These are phyloP conservation scores for Argyresthia albistria DNA, from an alignment of 2,888 invertebrate species.

Conservation along the genomic window DNA sequence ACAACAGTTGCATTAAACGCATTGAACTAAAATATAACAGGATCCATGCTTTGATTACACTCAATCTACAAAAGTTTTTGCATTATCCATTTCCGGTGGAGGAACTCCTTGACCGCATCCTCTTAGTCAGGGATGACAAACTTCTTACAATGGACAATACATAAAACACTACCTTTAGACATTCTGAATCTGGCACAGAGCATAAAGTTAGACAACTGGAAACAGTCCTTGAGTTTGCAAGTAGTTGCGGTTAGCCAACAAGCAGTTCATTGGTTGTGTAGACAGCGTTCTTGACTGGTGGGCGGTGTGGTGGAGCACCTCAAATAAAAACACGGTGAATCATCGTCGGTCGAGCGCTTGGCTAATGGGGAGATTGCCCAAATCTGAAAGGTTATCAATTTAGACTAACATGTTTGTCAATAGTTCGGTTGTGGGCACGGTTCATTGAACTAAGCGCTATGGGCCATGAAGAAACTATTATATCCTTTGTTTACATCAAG, in stretches of 20 bases:
- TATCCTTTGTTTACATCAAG: slow-evolving; percentile 33
- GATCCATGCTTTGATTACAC: too few relatives aligned
- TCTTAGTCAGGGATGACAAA: slow-evolving; percentile 2
- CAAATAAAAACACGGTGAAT: slow-evolving; percentile 20
- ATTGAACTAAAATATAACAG: too few relatives aligned
- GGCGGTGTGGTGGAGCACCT: background rate
- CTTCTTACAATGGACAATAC: slow-evolving; percentile 1
- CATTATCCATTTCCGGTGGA: background rate
- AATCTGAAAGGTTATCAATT: background rate
- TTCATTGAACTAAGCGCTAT: slow-evolving; percentile 35
- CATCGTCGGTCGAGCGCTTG: slow-evolving; percentile 19
- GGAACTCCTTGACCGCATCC: slow-evolving; percentile 1
- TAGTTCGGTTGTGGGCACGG: slow-evolving; percentile 20
- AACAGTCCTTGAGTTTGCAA: slow-evolving; percentile 1
- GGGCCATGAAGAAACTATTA: slow-evolving; percentile 27
- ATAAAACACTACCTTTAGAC: background rate
- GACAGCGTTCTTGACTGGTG: background rate
- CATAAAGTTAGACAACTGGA: slow-evolving; percentile 1
- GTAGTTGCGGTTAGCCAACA: slow-evolving; percentile 3
- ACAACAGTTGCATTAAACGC: too few relatives aligned
- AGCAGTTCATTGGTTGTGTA: slow-evolving; percentile 1
- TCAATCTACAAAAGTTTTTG: too few relatives aligned
- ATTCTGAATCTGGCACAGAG: background rate
- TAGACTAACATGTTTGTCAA: slow-evolving; percentile 1
- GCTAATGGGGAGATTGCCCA: background rate